phyloP scores from a whole-genome alignment of 2,797 vertebrate species.

The Craterocephalus amniculus region DNA sequence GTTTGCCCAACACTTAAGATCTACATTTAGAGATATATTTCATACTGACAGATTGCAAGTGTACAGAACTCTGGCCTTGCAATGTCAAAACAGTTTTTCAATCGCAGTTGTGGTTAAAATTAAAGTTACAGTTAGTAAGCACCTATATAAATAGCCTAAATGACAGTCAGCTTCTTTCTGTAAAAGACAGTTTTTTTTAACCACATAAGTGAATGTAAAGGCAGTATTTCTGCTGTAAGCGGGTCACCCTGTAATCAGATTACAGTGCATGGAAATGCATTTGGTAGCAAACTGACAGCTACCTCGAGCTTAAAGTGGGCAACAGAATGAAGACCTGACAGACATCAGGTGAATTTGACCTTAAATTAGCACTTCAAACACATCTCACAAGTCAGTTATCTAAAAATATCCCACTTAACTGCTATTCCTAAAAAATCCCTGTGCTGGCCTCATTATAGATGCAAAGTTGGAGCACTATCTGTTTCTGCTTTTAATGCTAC shows the following conservation, averaged over 20 bases:
- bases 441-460: background rate
- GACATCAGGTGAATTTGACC: background rate
- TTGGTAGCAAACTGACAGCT: background rate
- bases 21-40: no score
- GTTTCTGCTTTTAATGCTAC: background rate
- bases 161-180: no score
- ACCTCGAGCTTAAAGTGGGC: background rate
- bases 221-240: background rate
- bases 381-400: background rate
- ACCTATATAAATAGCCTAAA: background rate
- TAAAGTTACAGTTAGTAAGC: background rate
- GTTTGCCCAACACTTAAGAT: background rate
- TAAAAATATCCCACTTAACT: conserved; percentile 2
- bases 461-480: background rate
- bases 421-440: background rate
- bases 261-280: background rate
- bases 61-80: background rate
- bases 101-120: no score
- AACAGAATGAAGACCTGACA: background rate
- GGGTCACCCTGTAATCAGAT: background rate
- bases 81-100: no score
- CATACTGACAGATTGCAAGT: no score
- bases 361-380: conserved; percentile 6
- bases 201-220: background rate
- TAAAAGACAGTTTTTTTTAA: background rate